phyloP scores from a whole-genome alignment of 2,797 vertebrate species.

The Cirrhinus molitorella region DNA sequence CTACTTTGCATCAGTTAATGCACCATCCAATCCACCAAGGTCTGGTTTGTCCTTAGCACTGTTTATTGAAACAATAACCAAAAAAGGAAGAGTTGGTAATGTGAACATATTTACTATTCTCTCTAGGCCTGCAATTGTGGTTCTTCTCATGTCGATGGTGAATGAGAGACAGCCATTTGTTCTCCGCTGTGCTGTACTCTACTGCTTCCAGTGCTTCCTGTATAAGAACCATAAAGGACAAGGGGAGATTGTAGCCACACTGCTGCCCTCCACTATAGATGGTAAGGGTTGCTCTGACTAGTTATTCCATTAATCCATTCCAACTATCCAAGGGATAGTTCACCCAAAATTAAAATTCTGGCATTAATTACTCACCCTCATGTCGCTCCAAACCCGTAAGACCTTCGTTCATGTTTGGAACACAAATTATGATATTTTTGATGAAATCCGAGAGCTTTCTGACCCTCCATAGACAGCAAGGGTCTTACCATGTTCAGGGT shows the following conservation, averaged over 20 bases:
- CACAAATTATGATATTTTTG: too few species aligned
- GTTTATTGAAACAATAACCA: background rate
- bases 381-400: too few species aligned
- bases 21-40: constrained; percentile 97
- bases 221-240: constrained; percentile 98
- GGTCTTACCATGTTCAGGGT: too few species aligned
- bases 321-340: too few species aligned
- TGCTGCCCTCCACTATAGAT: constrained; percentile 97
- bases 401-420: too few species aligned
- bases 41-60: constrained; percentile 63
- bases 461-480: too few species aligned
- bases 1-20: constrained; percentile 98
- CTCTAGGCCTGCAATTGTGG: constrained; percentile 93
- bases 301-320: background rate
- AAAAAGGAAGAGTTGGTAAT: background rate
- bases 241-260: constrained; percentile 94
- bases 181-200: constrained; percentile 95
- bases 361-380: too few species aligned
- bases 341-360: too few species aligned
- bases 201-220: constrained; percentile 98
- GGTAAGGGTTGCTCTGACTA: constrained; percentile 73
- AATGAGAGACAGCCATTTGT: constrained; percentile 97
- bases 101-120: constrained; percentile 5
- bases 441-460: too few species aligned
- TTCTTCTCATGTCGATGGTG: constrained; percentile 99